Conservation (phyloP, 2,113 vertebrate species). For the Hippoglossus stenolepis region DNA sequence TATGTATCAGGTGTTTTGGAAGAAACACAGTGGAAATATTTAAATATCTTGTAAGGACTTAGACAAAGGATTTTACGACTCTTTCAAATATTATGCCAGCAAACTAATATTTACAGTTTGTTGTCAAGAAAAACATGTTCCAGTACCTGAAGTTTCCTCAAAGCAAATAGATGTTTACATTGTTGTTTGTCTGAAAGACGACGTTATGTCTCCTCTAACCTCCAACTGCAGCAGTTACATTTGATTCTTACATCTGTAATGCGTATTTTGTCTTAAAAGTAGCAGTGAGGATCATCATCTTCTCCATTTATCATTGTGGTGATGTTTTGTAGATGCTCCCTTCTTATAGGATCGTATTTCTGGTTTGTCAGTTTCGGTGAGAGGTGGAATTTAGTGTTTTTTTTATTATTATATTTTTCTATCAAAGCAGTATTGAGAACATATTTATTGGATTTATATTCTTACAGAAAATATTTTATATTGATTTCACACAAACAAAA, state of each 20-base stretch:
- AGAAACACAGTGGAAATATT: neutral
- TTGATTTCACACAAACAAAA: constrained; percentile 33
- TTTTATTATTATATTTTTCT: constrained; percentile 69
- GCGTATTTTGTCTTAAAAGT: constrained; percentile 18
- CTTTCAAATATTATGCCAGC: constrained; percentile 2
- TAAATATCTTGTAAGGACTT: neutral
- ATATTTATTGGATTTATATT: constrained; percentile 75
- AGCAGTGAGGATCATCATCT: neutral
- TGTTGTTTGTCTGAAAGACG: neutral
- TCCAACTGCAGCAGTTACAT: neutral
- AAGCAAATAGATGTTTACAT: constrained; percentile 7
- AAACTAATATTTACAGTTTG: neutral
- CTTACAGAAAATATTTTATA: constrained; percentile 63
- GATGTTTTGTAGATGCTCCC: constrained; percentile 28
- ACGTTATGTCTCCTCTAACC: neutral
- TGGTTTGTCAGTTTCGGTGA: constrained; percentile 11
- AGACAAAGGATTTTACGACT: neutral
- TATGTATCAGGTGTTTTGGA: neutral
- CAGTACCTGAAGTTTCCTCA: neutral
- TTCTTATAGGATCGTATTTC: constrained; percentile 27
- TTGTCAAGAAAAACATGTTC: neutral
- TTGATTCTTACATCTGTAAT: neutral
- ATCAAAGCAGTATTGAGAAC: constrained; percentile 66
- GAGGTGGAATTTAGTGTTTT: constrained; percentile 34
- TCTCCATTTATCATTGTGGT: neutral